Base-by-base conservation (phyloP, 2,113 vertebrate species). In the Cyanoliseus patagonus region DNA sequence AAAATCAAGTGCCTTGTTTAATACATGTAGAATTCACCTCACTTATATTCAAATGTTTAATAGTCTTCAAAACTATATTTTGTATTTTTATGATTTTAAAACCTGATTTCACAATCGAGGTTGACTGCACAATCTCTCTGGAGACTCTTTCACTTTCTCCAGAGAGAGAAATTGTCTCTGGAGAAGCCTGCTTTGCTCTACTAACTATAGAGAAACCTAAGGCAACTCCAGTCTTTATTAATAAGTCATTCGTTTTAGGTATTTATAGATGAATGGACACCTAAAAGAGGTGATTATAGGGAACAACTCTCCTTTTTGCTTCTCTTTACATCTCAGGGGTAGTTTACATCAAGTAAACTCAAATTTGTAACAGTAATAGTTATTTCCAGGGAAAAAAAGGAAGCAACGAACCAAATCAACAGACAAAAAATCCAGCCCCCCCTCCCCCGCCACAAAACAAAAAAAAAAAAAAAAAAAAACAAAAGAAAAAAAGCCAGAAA, bases 401-500 rank as follows among this genome's bases (percentile, higher is more conserved):
- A 52, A 66, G 33, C 33, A 61, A 31, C 1, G 9, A 39, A 10
- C 2, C 17, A 68, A 52, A 23, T 8, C 14, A 12, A 10, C 8
- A 9, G n/a, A 12, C 3, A 4, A 5, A n/a, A 12, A 31, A 11
- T 25, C 18, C 7, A 57, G 31, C 55, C 12, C 55, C 14, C 13
- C 20, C 8, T 13, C 33, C 31, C 12, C 17, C 1, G 3, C 52
- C 3, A 9, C 6, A 28, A 28, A 28, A 52, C 27, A 52, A 52
- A 13, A 12, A 37, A 35, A n/a, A 11, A 5, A 35, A n/a, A 11
- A 5, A 14, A 14, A 11, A 37, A 7, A 17, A 2, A 2, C 6
- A 23, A 49, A 47, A 24, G 7, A 30, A 53, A 23, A 41, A 37
- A 30, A n/a, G 6, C 4, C 47, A 49, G 10, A 49, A 67, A 42